Evolutionary conservation across 2,888 invertebrate genomes (phyloP).

Genomic region (Cylindroiulus punctatus): DNA sequence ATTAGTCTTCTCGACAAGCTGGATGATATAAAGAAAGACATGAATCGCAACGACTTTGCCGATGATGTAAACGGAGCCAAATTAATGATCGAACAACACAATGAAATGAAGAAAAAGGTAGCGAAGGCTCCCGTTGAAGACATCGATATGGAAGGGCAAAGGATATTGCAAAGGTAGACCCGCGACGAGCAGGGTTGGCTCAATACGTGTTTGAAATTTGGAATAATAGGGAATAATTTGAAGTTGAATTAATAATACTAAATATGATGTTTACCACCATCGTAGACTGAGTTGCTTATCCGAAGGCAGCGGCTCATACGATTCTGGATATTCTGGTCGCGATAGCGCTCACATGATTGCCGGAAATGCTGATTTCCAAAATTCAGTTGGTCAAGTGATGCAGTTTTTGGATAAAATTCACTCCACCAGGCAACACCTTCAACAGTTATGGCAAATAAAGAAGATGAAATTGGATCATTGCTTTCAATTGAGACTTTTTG

Average conservation of each 20-base stretch:
- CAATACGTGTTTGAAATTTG: constrained; percentile 31
- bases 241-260: too few relatives aligned
- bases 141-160: constrained; percentile 86
- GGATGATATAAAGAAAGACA: constrained; percentile 91
- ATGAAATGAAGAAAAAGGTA: constrained; percentile 92
- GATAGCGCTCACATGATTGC: constrained; percentile 71
- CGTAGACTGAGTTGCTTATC: constrained; percentile 67
- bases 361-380: constrained; percentile 73
- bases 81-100: constrained; percentile 90
- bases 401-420: constrained; percentile 76
- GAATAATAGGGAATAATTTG: too few relatives aligned
- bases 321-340: constrained; percentile 79
- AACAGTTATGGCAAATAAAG: constrained; percentile 94
- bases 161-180: constrained; percentile 69
- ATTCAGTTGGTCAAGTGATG: constrained; percentile 63
- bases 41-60: constrained; percentile 92
- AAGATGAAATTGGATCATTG: constrained; percentile 95
- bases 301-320: constrained; percentile 73
- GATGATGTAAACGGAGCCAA: constrained; percentile 93
- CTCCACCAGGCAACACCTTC: constrained; percentile 87
- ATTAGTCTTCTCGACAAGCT: constrained; percentile 90
- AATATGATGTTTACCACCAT: too few relatives aligned
- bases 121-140: constrained; percentile 94
- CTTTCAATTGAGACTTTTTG: constrained; percentile 92
- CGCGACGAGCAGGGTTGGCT: background rate